These are phyloP conservation scores for Blera fallax DNA, from an alignment of 2,888 invertebrate species.

Conservation along the genomic window DNA sequence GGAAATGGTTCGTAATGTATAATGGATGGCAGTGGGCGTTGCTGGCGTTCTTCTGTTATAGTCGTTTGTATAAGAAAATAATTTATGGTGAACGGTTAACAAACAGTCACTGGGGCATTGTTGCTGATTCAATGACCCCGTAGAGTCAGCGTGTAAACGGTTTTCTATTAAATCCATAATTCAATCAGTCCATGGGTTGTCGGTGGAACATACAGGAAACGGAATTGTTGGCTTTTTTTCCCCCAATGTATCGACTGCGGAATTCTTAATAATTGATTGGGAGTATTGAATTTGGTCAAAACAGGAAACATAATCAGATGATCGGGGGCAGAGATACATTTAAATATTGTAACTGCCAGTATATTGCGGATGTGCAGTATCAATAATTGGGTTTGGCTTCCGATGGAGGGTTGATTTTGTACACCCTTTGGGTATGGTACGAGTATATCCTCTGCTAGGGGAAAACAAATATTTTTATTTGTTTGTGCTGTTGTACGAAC, in stretches of 20 bases:
- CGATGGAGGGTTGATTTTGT: slow-evolving; percentile 7
- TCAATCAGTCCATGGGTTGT: slow-evolving; percentile 23
- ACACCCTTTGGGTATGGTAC: not conserved
- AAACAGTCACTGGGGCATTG: slow-evolving; percentile 6
- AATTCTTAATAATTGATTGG: slow-evolving; percentile 49
- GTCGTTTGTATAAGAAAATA: slow-evolving; percentile 11
- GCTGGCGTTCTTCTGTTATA: not conserved
- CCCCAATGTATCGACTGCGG: not conserved
- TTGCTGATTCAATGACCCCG: slow-evolving; percentile 49
- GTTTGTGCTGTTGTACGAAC: not conserved
- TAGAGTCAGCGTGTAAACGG: slow-evolving; percentile 23
- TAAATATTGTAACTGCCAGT: slow-evolving; percentile 34
- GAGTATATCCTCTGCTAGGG: not conserved
- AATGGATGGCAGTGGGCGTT: slow-evolving; percentile 8
- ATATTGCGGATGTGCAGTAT: slow-evolving; percentile 15
- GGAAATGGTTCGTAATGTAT: slow-evolving; percentile 37
- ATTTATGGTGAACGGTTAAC: slow-evolving; percentile 42
- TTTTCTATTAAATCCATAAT: slow-evolving; percentile 49
- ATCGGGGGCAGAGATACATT: slow-evolving; percentile 5
- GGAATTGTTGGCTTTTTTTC: not conserved
- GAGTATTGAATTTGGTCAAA: slow-evolving; percentile 36
- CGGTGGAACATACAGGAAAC: slow-evolving; percentile 5
- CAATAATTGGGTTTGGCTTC: slow-evolving; percentile 42
- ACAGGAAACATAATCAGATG: slow-evolving; percentile 34
- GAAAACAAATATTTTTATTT: not conserved